Percentiles rank a stretch among this genome's conserved stretches.
These are phyloP conservation scores for Lasioglossum figueresi DNA, from an alignment of 2,888 invertebrate genomes.

Conservation along the genomic window DNA sequence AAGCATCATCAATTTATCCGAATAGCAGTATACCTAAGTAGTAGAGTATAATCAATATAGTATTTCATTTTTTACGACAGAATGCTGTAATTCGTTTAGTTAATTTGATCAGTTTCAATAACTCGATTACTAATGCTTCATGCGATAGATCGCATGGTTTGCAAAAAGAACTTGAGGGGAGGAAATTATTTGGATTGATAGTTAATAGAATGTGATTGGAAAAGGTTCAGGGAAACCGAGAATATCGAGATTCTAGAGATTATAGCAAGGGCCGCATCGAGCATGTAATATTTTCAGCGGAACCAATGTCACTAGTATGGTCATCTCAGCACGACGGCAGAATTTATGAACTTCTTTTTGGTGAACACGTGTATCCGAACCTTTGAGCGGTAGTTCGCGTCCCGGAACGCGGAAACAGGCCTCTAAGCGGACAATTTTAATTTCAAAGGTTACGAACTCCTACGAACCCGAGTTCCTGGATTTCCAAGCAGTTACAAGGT, in stretches of 20 bases:
- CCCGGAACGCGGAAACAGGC: conserved; percentile 23
- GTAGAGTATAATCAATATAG: too few species aligned
- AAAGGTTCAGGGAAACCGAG: neutral
- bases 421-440: conserved; percentile 28
- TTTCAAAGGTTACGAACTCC: conserved; percentile 20
- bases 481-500: conserved; percentile 13
- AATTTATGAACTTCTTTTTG: conserved; percentile 18
- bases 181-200: neutral
- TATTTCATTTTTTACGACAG: too few species aligned
- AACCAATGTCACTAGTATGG: neutral
- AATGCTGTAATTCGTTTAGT: too few species aligned
- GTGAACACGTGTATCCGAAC: conserved; percentile 12
- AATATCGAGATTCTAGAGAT: neutral
- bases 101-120: too few species aligned
- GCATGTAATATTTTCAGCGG: neutral
- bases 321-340: conserved; percentile 4
- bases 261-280: neutral
- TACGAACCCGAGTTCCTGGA: conserved; percentile 14
- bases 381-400: conserved; percentile 17
- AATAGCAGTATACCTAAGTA: too few species aligned
- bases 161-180: neutral
- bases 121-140: neutral
- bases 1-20: neutral
- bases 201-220: neutral
- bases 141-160: neutral